Conservation (phyloP, 2,113 vertebrate species). For the Copsychus sechellarum region DNA sequence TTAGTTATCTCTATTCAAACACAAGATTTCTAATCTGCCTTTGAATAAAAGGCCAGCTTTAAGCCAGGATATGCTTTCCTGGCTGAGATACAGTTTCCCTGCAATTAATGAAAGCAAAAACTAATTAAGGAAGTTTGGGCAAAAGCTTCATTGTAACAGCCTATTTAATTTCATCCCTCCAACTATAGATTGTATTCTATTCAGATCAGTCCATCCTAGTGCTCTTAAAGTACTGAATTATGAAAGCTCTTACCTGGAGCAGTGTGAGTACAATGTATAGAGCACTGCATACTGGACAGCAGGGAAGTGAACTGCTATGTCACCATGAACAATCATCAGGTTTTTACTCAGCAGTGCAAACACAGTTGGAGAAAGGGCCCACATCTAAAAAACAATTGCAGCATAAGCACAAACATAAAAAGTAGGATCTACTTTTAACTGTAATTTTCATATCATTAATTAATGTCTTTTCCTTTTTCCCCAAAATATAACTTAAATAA, state of each 20-base stretch:
- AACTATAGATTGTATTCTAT: background rate
- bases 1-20: background rate
- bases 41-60: background rate
- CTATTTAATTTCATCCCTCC: background rate
- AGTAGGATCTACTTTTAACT: background rate
- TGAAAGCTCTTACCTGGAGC: constrained; percentile 85
- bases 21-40: background rate
- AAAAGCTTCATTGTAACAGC: background rate
- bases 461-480: background rate
- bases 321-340: constrained; percentile 87
- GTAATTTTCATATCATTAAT: background rate
- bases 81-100: background rate
- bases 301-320: constrained; percentile 90
- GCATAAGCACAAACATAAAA: background rate
- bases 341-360: constrained; percentile 96
- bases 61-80: background rate
- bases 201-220: background rate
- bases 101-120: background rate
- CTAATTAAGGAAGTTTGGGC: background rate
- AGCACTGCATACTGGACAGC: constrained; percentile 93
- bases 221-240: background rate
- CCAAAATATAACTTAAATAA: no score
- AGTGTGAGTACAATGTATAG: constrained; percentile 95
- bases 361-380: constrained; percentile 95
- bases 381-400: constrained; percentile 84